A percentile compares a stretch with the other conserved stretches of the same genome.
Evolutionary conservation across 2,888 invertebrate species (phyloP).

Genomic region (Cheilosia urbana): DNA sequence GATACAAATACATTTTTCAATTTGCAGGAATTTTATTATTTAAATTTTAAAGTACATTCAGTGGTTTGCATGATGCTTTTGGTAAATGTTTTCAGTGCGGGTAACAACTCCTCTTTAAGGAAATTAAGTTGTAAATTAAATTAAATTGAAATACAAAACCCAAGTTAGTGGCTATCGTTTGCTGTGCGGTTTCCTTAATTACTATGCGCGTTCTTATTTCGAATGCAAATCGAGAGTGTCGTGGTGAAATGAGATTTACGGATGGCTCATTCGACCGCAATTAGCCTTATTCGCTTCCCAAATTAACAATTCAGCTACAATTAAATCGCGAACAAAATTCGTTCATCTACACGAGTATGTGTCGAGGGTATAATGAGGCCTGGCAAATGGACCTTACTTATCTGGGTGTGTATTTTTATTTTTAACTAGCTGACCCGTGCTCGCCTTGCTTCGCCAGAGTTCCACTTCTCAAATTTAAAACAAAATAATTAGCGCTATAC

Average conservation of each 20-base stretch:
- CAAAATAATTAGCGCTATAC: too few species aligned
- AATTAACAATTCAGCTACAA: slow-evolving; percentile 56
- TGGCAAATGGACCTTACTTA: slow-evolving; percentile 5
- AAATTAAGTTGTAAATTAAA: slow-evolving; percentile 5
- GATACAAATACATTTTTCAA: too few species aligned
- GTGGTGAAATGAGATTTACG: slow-evolving; percentile 52
- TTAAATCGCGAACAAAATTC: slow-evolving; percentile 49
- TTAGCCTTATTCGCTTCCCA: slow-evolving; percentile 63
- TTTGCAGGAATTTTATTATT: too few species aligned
- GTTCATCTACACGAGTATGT: slow-evolving; percentile 17
- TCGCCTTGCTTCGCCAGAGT: too few species aligned
- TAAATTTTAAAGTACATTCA: too few species aligned
- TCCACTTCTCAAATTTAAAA: too few species aligned
- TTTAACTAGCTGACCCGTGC: too few species aligned
- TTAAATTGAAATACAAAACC: slow-evolving; percentile 6
- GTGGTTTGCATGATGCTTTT: too few species aligned
- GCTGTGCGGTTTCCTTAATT: slow-evolving; percentile 42
- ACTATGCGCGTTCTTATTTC: slow-evolving; percentile 34
- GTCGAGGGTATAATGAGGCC: neutral
- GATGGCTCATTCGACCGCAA: slow-evolving; percentile 66
- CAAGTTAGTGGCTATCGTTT: neutral
- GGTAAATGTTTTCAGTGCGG: too few species aligned
- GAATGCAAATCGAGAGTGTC: slow-evolving; percentile 58
- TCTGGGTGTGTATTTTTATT: neutral
- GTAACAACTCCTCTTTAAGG: neutral